Base-by-base conservation (phyloP, 2,888 invertebrate species). In the Leptarthrus brevirostris region DNA sequence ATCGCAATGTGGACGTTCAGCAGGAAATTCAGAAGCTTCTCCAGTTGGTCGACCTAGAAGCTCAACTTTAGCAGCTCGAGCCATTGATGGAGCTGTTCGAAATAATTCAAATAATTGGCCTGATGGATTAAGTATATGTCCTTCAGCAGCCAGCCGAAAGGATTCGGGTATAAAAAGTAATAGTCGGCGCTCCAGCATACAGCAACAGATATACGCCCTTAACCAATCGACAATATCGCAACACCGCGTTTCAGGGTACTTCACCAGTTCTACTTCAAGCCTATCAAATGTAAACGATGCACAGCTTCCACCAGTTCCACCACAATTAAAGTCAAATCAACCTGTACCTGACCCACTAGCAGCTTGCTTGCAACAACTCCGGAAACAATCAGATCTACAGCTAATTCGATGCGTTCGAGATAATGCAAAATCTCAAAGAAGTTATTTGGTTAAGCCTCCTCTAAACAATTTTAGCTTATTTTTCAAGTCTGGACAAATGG, bases 381-480 rank as follows among this genome's bases (percentile, higher is more conserved):
- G 95, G 70, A 95, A 95, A 81, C 95, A 96, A 81, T 94, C 94
- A 1, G 96, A 97, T 83, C 88, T 94, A 3, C 95, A 96, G 81
- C 87, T 96, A 71, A 95, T 97, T 79, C 90, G 92, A 77, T 93
- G 93, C 80, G 93, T 93, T 12, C 92, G 94, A 81, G 95, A 95
- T 82, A 95, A 95, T 83, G 92, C 92, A n/a, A 89, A 90, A 79
- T 93, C 94, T 14, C 92, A 93, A 78, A 88, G 91, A 78, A 93
- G 91, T 76, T 95, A 95, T 82, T 92, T 95, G 82, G 92, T 94
- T 14, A 92, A 93, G 79, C 93, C 96, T 0, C 96, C 96, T 0
- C 86, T 98, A 52, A 92, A 93, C 71, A 87, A 88, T 72, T 88
- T 94, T 79, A 94, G 94, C 0, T 86, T 97, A 18, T 93, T 92